A percentile compares a stretch with the other conserved stretches of the same genome.
Conservation (phyloP, 1,140 invertebrate species). For the Drosophila sproati region DNA sequence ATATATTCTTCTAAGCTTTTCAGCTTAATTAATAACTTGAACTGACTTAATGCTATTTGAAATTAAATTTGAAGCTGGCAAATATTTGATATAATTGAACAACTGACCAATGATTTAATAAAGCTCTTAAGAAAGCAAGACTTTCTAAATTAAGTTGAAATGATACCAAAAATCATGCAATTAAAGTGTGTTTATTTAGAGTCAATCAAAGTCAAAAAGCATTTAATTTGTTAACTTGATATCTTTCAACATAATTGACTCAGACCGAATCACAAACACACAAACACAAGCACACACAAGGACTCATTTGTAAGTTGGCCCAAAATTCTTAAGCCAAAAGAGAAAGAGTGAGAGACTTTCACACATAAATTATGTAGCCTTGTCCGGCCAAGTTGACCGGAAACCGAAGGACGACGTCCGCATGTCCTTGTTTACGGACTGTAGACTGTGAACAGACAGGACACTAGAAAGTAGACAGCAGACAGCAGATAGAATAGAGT, state of each 20-base stretch:
- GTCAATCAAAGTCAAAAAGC: conserved; percentile 56
- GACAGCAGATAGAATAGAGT: conserved; percentile 10
- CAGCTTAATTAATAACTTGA: too few species aligned
- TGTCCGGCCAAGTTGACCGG: conserved; percentile 36
- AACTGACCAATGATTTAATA: too few species aligned
- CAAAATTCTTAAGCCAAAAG: conserved; percentile 71
- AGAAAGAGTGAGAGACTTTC: conserved; percentile 52
- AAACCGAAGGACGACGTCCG: conserved; percentile 15
- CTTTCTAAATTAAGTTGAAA: background rate
- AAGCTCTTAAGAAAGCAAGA: too few species aligned
- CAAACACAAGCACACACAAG: conserved; percentile 8
- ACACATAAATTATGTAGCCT: conserved; percentile 76
- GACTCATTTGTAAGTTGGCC: conserved; percentile 46
- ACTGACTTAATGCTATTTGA: too few species aligned
- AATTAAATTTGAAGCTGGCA: too few species aligned
- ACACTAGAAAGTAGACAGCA: background rate
- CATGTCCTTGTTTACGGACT: background rate
- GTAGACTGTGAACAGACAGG: background rate
- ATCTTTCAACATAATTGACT: conserved; percentile 74
- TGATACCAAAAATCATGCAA: conserved; percentile 26
- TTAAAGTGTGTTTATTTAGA: conserved; percentile 42
- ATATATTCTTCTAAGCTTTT: too few species aligned
- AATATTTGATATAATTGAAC: too few species aligned
- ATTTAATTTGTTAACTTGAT: conserved; percentile 74
- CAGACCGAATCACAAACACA: conserved; percentile 19